phyloP scores from a whole-genome alignment of 2,113 vertebrate genomes.

The Petromus typicus region DNA sequence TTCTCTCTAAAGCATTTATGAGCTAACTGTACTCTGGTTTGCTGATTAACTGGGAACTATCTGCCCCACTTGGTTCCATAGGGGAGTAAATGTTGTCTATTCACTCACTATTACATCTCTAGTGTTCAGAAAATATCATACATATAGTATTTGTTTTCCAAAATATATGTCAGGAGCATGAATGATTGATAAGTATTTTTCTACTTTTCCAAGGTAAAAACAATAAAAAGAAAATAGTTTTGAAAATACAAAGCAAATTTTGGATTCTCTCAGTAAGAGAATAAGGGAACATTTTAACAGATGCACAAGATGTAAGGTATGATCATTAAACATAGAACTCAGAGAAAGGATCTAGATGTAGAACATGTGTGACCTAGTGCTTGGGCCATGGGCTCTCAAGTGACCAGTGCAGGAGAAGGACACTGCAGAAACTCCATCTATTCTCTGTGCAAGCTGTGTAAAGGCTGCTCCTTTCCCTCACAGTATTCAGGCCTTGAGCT shows the following conservation, averaged over 20 bases:
- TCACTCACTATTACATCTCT: background rate
- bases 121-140: background rate
- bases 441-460: too few species aligned
- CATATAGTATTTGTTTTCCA: background rate
- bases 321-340: background rate
- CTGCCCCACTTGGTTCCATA: background rate
- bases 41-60: background rate
- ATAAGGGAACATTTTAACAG: background rate
- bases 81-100: background rate
- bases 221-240: background rate
- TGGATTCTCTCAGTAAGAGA: background rate
- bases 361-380: background rate
- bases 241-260: slow-evolving; percentile 8
- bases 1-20: background rate
- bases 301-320: background rate
- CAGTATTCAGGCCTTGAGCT: too few species aligned
- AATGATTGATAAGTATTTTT: background rate
- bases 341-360: slow-evolving; percentile 22
- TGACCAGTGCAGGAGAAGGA: too few species aligned
- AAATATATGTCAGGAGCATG: background rate
- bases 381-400: too few species aligned
- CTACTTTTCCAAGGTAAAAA: background rate
- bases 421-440: too few species aligned
- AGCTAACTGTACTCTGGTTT: background rate
- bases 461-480: too few species aligned